Evolutionary conservation across 2,113 vertebrate species (phyloP).

Genomic region (Vidua chalybeata): DNA sequence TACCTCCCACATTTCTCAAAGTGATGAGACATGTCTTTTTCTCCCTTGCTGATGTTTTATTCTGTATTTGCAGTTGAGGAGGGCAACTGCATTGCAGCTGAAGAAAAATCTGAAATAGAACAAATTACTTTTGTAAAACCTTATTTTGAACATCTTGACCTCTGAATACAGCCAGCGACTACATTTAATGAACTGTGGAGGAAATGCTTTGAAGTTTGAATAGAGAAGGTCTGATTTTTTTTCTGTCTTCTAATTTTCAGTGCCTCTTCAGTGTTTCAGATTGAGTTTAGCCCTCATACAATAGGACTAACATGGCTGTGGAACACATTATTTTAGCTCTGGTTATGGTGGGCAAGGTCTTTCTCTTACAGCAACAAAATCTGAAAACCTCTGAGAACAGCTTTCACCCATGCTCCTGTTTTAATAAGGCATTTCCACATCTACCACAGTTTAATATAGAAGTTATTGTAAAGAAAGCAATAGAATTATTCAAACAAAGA

Average conservation of each 20-base stretch:
- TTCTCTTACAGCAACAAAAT: background rate
- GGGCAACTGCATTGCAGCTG: background rate
- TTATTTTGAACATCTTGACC: background rate
- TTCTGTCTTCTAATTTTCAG: background rate
- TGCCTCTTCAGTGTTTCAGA: background rate
- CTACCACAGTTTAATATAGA: background rate
- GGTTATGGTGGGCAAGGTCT: background rate
- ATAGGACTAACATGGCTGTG: background rate
- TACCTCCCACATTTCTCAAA: background rate
- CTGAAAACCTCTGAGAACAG: background rate
- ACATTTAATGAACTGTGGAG: background rate
- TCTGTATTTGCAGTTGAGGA: background rate
- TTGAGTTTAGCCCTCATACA: background rate
- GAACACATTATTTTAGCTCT: background rate
- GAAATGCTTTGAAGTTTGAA: background rate
- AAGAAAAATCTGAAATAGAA: slow-evolving; percentile 1
- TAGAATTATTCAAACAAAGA: background rate
- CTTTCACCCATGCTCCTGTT: background rate
- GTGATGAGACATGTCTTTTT: background rate
- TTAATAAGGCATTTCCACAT: background rate
- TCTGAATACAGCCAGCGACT: background rate
- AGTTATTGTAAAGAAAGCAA: background rate
- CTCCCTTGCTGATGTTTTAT: background rate
- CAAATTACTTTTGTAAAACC: background rate
- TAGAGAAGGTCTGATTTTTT: background rate